Conservation (phyloP, 2,797 vertebrate genomes). For the Sarcoramphus papa region DNA sequence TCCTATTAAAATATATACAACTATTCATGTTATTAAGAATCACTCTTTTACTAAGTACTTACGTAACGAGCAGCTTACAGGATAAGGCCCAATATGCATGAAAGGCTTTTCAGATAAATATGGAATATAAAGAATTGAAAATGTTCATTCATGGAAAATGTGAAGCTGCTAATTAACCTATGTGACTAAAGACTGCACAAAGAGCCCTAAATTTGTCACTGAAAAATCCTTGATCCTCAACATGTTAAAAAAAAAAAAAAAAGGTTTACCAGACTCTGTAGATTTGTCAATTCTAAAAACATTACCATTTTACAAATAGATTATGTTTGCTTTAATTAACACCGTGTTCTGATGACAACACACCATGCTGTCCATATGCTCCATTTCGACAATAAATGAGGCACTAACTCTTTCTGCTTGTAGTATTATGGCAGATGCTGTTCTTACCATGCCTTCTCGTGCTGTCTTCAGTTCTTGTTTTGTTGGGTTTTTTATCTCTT, state of each 20-base stretch:
- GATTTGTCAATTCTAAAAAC: not conserved
- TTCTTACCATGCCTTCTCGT: not conserved
- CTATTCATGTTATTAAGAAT: not conserved
- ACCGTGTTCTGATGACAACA: not conserved
- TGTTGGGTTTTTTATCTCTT: accelerated
- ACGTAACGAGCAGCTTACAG: not conserved
- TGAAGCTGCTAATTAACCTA: not conserved
- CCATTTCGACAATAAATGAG: conserved; percentile 3
- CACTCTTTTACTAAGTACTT: not conserved
- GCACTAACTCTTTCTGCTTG: not conserved
- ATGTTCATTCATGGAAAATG: not conserved
- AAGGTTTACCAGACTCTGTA: not conserved
- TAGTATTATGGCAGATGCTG: not conserved
- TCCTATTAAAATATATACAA: not conserved
- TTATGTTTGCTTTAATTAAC: conserved; percentile 2
- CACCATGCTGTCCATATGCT: conserved; percentile 1
- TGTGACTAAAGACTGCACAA: not conserved
- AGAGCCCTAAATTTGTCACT: not conserved
- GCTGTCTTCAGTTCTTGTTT: not conserved
- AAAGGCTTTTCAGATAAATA: not conserved
- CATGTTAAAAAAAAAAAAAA: not conserved
- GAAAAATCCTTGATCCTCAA: not conserved
- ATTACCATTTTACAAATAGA: not conserved
- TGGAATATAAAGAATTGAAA: not conserved
- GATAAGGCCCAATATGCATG: not conserved